Evolutionary conservation across 2,888 invertebrate species (phyloP).

Genomic region (Imbricaverruca yamaguchii): DNA sequence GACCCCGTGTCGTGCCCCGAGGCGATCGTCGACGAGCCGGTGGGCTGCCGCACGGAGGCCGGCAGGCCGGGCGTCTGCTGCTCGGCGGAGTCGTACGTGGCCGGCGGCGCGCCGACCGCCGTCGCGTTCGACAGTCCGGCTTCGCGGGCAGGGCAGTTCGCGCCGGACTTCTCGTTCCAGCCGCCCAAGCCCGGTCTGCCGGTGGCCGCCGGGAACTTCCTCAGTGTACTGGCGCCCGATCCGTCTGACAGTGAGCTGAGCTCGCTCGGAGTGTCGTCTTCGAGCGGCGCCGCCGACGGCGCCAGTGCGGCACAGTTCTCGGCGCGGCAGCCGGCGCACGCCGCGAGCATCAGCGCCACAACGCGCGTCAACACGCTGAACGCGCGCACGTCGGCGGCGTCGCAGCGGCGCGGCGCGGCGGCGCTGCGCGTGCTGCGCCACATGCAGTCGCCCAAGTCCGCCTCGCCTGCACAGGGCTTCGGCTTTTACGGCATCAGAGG

Average conservation of each 20-base stretch:
- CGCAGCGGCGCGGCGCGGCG: neutral
- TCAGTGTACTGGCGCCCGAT: neutral
- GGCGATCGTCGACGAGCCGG: neutral
- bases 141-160: neutral
- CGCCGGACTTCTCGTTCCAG: neutral
- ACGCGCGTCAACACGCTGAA: neutral
- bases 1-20: neutral
- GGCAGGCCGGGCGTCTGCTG: slow-evolving; percentile 2
- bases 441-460: neutral
- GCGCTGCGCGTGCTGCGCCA: neutral
- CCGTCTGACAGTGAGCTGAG: neutral
- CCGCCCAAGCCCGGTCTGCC: neutral
- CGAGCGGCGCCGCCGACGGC: neutral
- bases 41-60: neutral
- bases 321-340: neutral
- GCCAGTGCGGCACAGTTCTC: neutral
- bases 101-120: neutral
- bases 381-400: neutral
- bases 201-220: neutral
- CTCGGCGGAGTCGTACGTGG: neutral
- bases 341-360: neutral
- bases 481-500: too few species aligned
- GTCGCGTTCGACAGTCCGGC: neutral
- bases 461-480: neutral
- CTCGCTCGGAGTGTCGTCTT: neutral